Percentiles rank a stretch among this genome's conserved stretches.
Evolutionary conservation across 2,888 invertebrate genomes (phyloP).

Genomic region (Julus scandinavius): DNA sequence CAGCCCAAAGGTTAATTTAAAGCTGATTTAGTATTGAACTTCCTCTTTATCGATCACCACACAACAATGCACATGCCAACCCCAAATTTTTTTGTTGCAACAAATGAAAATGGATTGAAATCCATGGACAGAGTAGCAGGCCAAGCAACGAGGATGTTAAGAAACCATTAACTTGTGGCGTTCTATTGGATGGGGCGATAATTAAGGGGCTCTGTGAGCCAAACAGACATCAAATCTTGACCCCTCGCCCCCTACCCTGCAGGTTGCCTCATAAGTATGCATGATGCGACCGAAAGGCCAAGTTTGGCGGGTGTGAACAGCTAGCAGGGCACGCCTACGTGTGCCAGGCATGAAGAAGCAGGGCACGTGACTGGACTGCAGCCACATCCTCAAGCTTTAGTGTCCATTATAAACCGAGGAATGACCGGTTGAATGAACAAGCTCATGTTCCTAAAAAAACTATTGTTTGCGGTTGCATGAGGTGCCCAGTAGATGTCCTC

Average conservation of each 20-base stretch:
- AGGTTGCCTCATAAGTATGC: conserved; percentile 26
- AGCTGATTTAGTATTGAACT: background rate
- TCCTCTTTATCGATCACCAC: background rate
- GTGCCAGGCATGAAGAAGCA: conserved; percentile 16
- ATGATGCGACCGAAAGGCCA: conserved; percentile 27
- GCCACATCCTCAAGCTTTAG: background rate
- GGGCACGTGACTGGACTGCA: conserved; percentile 33
- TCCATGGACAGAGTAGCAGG: background rate
- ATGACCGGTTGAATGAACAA: conserved; percentile 35
- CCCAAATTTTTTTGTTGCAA: background rate
- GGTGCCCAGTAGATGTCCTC: background rate
- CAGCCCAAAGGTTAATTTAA: background rate
- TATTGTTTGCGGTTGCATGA: conserved; percentile 26
- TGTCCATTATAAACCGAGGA: conserved; percentile 7
- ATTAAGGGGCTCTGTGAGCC: conserved; percentile 35
- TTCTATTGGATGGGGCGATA: conserved; percentile 24
- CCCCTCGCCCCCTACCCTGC: conserved; percentile 12
- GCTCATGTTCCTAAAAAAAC: background rate
- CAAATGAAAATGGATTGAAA: conserved; percentile 17
- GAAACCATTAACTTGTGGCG: background rate
- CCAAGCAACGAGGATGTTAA: background rate
- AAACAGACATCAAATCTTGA: conserved; percentile 13
- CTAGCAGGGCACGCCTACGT: conserved; percentile 10
- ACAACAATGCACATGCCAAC: background rate
- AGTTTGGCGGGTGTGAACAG: background rate